These are phyloP conservation scores for Copidosoma aretas DNA, from an alignment of 2,888 invertebrate species.

Conservation along the genomic window DNA sequence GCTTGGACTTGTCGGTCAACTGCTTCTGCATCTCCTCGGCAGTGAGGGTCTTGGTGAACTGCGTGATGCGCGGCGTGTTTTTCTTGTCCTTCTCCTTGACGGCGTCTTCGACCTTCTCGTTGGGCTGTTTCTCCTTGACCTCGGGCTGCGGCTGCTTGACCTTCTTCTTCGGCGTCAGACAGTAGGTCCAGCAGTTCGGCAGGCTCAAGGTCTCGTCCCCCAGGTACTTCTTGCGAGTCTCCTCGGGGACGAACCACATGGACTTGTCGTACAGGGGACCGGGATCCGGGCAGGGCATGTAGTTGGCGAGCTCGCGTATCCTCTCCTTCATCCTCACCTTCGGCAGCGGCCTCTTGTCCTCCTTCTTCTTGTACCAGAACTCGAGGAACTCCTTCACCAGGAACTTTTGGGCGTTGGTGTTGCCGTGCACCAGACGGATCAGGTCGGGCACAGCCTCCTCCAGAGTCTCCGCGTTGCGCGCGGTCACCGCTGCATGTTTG, in stretches of 20 bases:
- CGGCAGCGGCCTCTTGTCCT: conserved; percentile 54
- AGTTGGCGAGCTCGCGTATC: conserved; percentile 69
- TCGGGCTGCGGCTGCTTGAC: conserved; percentile 38
- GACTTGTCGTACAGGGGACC: conserved; percentile 66
- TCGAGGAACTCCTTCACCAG: conserved; percentile 71
- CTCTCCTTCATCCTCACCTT: conserved; percentile 64
- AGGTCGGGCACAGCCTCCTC: conserved; percentile 69
- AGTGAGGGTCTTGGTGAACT: conserved; percentile 62
- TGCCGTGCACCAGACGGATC: conserved; percentile 73
- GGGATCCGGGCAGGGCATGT: conserved; percentile 64
- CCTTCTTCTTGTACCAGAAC: conserved; percentile 65
- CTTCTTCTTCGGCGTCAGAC: conserved; percentile 47
- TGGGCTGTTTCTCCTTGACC: conserved; percentile 34
- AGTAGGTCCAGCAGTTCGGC: conserved; percentile 69
- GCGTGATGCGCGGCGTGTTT: conserved; percentile 62
- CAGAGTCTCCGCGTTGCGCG: conserved; percentile 60
- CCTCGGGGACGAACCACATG: conserved; percentile 73
- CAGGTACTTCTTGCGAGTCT: conserved; percentile 66
- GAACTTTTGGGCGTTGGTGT: conserved; percentile 66
- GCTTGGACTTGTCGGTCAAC: conserved; percentile 7
- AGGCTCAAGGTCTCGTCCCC: conserved; percentile 62
- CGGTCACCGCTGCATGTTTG: conserved; percentile 38
- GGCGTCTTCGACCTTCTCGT: conserved; percentile 37
- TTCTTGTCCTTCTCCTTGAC: conserved; percentile 50
- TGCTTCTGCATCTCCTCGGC: conserved; percentile 58